Base-by-base conservation (phyloP, 2,888 invertebrate species). In the Xiphydria camelus region DNA sequence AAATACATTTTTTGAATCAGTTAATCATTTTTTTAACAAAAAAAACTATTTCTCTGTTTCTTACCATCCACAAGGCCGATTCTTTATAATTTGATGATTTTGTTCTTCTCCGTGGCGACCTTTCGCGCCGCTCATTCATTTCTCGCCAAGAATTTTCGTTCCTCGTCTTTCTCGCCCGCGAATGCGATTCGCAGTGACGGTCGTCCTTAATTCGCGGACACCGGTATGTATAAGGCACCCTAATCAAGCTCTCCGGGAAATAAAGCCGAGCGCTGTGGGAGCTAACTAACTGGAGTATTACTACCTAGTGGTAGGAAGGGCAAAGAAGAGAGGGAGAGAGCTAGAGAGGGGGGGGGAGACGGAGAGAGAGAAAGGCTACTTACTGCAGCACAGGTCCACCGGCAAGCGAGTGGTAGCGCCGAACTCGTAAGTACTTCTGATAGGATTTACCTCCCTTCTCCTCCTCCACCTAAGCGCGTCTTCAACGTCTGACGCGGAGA, bases 401-500 rank as follows among this genome's bases (percentile, higher is more conserved):
- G 7, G 7, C 23, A n/a, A n/a, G 64, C 60, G 60, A 52, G 53
- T 55, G 59, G 57, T 55, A 57, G 57, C 45, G 58, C 62, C 59
- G 53, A 67, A 67, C 67, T 69, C 64, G n/a, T 64, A 68, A 69
- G 68, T 70, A 67, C 64, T 66, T 62, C 59, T 66, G 68, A 70
- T 69, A 68, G 66, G 68, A 68, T 69, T 69, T 68, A 68, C 59
- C 59, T 57, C 57, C n/a, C n/a, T n/a, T n/a, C n/a, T n/a, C n/a
- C n/a, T n/a, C n/a, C n/a, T n/a, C n/a, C n/a, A n/a, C 50, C 26
- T 18, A 37, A 29, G 44, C 31, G 37, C 20, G 12, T 41, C 39
- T 34, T 42, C 41, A 25, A n/a, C 38, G 20, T 29, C 20, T 33
- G 46, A n/a, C n/a, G n/a, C n/a, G n/a, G n/a, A 44, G 45, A 49